Conservation (phyloP, 2,113 vertebrate species). For the Notothenia coriiceps region DNA sequence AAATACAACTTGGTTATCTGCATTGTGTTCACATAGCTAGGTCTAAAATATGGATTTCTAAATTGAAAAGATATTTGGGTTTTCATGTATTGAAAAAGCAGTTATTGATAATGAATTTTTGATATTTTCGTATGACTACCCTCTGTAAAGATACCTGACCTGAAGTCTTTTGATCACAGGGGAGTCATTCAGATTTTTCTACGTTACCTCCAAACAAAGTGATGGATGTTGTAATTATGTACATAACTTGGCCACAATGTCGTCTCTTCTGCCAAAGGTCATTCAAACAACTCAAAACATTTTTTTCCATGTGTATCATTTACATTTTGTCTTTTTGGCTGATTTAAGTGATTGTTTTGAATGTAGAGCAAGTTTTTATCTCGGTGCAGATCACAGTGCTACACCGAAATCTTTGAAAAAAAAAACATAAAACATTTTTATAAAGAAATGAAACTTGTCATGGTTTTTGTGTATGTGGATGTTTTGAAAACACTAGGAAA, state of each 20-base stretch:
- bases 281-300: constrained; percentile 5
- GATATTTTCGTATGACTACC: constrained; percentile 30
- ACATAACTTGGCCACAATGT: constrained; percentile 51
- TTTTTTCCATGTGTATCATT: constrained; percentile 19
- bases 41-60: neutral
- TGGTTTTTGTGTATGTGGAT: constrained; percentile 17
- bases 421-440: constrained; percentile 66
- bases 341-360: constrained; percentile 26
- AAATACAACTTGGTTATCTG: constrained; percentile 33
- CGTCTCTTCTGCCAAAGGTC: constrained; percentile 31
- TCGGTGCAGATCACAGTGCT: constrained; percentile 16
- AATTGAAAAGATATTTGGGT: constrained; percentile 4
- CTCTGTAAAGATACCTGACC: neutral
- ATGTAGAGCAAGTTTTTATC: constrained; percentile 31
- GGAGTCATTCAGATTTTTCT: constrained; percentile 5
- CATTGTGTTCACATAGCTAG: constrained; percentile 29
- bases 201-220: constrained; percentile 14
- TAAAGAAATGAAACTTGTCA: constrained; percentile 57
- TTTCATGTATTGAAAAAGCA: constrained; percentile 32
- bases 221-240: constrained; percentile 69
- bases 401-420: constrained; percentile 19
- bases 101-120: constrained; percentile 5
- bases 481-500: constrained; percentile 15
- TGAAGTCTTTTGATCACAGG: constrained; percentile 10
- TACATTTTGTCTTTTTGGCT: constrained; percentile 10